phyloP scores from a whole-genome alignment of 1,140 invertebrate genomes.

The honey bee (Apis mellifera) region DNA sequence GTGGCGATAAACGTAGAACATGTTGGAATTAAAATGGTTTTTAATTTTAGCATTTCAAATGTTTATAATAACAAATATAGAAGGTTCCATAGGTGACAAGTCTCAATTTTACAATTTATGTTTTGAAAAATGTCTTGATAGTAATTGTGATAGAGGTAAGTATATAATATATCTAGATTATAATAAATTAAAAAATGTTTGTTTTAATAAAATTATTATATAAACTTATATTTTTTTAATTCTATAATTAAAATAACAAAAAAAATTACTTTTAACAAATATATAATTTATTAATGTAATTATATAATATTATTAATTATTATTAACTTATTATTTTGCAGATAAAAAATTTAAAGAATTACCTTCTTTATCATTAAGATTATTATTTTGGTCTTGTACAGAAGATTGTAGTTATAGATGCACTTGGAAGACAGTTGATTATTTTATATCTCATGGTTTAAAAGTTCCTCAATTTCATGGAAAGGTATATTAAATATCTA shows the following conservation, averaged over 20 bases:
- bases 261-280: background rate
- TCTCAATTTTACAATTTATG: constrained; percentile 77
- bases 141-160: background rate
- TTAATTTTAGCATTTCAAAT: constrained; percentile 41
- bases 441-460: constrained; percentile 86
- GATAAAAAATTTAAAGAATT: constrained; percentile 82
- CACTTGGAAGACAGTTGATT: constrained; percentile 95
- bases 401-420: constrained; percentile 94
- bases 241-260: background rate
- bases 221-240: background rate
- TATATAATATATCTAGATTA: background rate
- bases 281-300: background rate
- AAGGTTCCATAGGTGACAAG: constrained; percentile 74
- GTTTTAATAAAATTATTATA: background rate
- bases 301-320: background rate
- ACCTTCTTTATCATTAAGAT: constrained; percentile 81
- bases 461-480: constrained; percentile 96
- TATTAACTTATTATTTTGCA: constrained; percentile 72
- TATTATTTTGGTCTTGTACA: constrained; percentile 88
- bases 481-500: constrained; percentile 85
- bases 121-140: constrained; percentile 72
- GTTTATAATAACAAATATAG: constrained; percentile 46
- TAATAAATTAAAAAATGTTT: too few relatives aligned
- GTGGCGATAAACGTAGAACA: background rate
- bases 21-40: constrained; percentile 34